Evolutionary conservation across 1,140 invertebrate genomes (phyloP), one percentile per base, ranked within the genome.

Genomic region (Dreissena polymorpha): DNA sequence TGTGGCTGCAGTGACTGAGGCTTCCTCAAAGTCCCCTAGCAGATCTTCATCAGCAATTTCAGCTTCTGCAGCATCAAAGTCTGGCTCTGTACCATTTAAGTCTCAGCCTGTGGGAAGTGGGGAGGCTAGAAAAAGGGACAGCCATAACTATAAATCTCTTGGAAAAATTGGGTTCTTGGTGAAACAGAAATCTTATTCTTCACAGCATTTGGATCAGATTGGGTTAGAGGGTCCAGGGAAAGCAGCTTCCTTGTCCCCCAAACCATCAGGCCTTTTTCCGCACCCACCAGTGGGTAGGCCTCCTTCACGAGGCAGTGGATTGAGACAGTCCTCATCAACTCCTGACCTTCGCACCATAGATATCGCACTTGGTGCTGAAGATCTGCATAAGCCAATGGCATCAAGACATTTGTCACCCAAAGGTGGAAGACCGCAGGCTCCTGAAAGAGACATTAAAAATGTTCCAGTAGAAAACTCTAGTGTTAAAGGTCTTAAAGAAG

Each of bases 331-430:
- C 0, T 57, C 74, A 10, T 83, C 81, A 18, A 76, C 74, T n/a
- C 81, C 81, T 70, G 81, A 83, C 71, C 68, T 83, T 16, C 68
- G 81, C 53, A 83, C 74, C 27, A 83, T 83, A 50, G 81, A 83
- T 57, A 23, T 64, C 21, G 12, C 53, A 23, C n/a, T 63, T 6
- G 16, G 69, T 21, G 57, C 64, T 39, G 81, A 83, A 64, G 81
- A 83, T 18, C 50, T 83, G 0, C 75, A 21, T 29, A 83, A 76
- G 70, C 65, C 73, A 63, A 39, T 60, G 39, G 14, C 60, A 53
- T 69, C 57, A 25, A 63, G 70, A 81, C 29, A 70, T 81, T 51
- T 81, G 27, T 81, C 70, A 51, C 70, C 69, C 51, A 71, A 75
- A 76, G 71, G 81, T 21, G 81, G 81, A 8, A 75, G 81, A 77